phyloP scores from a whole-genome alignment of 1,140 invertebrate species.

The Sminthurides bifidus region DNA sequence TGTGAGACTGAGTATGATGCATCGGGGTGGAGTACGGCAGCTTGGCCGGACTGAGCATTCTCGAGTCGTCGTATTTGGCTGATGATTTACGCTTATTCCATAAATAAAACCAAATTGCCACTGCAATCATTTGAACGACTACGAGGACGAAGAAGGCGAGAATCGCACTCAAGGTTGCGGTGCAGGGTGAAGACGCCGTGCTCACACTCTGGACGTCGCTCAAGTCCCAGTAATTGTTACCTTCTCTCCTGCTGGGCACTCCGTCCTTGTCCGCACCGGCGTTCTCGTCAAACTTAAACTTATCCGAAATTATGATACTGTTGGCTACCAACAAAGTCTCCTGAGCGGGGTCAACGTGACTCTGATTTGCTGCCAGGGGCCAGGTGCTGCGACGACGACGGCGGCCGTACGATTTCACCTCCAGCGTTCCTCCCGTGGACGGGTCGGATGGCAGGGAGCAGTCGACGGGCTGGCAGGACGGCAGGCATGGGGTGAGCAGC shows the following conservation, averaged over 20 bases:
- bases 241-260: not conserved
- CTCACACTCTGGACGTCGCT: conserved; percentile 16
- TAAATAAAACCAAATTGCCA: conserved; percentile 37
- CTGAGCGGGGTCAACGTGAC: not conserved
- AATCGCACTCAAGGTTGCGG: conserved; percentile 35
- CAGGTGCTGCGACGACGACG: conserved; percentile 32
- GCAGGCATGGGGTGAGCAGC: conserved; percentile 44
- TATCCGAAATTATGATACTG: conserved; percentile 43
- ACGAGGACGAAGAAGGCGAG: conserved; percentile 37
- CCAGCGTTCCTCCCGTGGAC: conserved; percentile 36
- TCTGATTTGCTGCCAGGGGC: conserved; percentile 9
- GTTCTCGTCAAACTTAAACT: conserved; percentile 37
- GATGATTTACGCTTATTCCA: conserved; percentile 34
- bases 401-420: conserved; percentile 39
- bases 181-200: conserved; percentile 24
- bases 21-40: conserved; percentile 3
- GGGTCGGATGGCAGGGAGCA: conserved; percentile 37
- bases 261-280: conserved; percentile 1
- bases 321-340: conserved; percentile 41
- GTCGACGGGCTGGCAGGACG: conserved; percentile 41
- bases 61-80: conserved; percentile 17
- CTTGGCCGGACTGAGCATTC: not conserved
- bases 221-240: not conserved
- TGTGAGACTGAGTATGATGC: conserved; percentile 7
- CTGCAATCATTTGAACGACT: conserved; percentile 36